These are phyloP conservation scores for Amorpha juglandis DNA, from an alignment of 2,888 invertebrate species.

Conservation along the genomic window DNA sequence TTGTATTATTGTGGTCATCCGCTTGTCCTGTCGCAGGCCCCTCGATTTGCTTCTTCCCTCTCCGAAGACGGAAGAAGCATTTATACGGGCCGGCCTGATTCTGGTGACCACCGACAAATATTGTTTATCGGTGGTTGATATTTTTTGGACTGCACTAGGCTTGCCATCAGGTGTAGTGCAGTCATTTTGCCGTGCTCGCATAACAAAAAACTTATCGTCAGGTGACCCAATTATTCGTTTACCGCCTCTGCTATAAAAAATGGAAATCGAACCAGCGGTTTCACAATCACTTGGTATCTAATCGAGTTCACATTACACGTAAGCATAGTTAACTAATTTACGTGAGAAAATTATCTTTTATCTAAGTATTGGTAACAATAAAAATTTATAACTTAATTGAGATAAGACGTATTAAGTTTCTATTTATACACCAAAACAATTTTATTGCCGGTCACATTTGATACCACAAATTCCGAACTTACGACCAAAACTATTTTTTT, in stretches of 20 bases:
- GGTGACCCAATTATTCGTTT: too few species aligned
- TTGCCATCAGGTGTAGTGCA: too few species aligned
- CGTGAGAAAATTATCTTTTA: slow-evolving; percentile 19
- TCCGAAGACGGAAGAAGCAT: too few species aligned
- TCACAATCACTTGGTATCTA: not conserved
- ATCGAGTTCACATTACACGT: not conserved
- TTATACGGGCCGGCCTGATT: too few species aligned
- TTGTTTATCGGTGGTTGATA: too few species aligned
- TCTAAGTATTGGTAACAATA: slow-evolving; percentile 18
- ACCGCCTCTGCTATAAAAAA: not conserved
- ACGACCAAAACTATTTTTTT: not conserved
- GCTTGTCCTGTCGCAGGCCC: too few species aligned
- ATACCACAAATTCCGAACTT: not conserved
- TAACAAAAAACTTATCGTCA: too few species aligned
- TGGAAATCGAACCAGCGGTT: not conserved
- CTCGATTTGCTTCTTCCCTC: too few species aligned
- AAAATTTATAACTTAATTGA: slow-evolving; percentile 23
- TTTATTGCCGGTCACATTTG: slow-evolving; percentile 19
- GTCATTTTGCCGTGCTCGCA: too few species aligned
- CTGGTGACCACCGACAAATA: too few species aligned
- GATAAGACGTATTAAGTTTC: slow-evolving; percentile 20
- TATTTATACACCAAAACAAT: slow-evolving; percentile 15
- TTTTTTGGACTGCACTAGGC: too few species aligned
- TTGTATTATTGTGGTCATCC: too few species aligned
- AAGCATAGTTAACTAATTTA: slow-evolving; percentile 7